A percentile compares a stretch with the other conserved stretches of the same genome.
phyloP scores from a whole-genome alignment of 2,888 invertebrate genomes.

The Hirtodrosophila cameraria region DNA sequence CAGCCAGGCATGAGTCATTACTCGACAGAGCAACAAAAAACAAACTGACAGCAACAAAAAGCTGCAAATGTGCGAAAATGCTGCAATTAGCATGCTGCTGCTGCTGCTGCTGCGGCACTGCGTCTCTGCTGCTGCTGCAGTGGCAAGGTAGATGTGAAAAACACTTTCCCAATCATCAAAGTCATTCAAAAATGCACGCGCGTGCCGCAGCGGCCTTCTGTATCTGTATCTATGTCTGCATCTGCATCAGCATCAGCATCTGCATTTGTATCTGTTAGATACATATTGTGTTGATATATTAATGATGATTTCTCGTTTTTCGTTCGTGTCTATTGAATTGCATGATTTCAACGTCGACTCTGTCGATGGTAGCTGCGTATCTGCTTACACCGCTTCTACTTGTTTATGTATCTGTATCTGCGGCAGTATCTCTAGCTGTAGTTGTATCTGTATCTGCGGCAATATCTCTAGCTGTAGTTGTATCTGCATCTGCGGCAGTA shows the following conservation, averaged over 20 bases:
- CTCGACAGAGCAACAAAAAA: background rate
- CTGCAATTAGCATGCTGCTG: conserved; percentile 69
- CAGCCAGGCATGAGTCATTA: conserved; percentile 65
- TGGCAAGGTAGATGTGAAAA: conserved; percentile 59
- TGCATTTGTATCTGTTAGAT: conserved; percentile 39
- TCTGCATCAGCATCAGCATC: too few relatives aligned
- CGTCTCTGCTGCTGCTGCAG: conserved; percentile 14
- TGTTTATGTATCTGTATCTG: conserved; percentile 32
- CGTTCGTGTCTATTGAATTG: conserved; percentile 75
- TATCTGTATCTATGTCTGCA: conserved; percentile 2
- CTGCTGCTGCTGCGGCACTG: conserved; percentile 7
- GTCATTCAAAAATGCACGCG: conserved; percentile 74
- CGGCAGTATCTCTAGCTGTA: too few relatives aligned
- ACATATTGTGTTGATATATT: conserved; percentile 75
- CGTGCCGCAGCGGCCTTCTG: conserved; percentile 40
- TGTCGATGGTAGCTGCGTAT: conserved; percentile 39
- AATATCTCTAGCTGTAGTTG: conserved; percentile 13
- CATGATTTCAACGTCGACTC: conserved; percentile 64
- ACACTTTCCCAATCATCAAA: conserved; percentile 79
- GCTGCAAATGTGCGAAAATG: too few relatives aligned
- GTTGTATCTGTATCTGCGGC: conserved; percentile 29
- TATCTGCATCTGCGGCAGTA: conserved; percentile 41
- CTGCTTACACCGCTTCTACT: conserved; percentile 48
- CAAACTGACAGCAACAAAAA: conserved; percentile 24
- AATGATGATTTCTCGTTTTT: conserved; percentile 77